Conservation (phyloP, 2,888 invertebrate genomes). For the Barypeithes pellucidus region DNA sequence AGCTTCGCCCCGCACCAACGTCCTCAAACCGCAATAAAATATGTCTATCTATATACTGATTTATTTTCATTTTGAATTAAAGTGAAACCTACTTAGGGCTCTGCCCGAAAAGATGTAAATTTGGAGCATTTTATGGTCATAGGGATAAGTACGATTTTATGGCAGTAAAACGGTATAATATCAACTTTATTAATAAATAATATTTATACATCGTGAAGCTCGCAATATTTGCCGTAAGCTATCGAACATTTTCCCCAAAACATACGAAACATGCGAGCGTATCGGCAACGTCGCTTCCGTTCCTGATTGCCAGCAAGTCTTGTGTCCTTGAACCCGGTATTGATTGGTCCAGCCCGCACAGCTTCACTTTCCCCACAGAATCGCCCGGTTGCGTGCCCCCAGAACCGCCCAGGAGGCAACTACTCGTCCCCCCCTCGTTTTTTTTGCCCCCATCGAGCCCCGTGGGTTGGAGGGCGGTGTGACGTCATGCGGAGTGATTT, state of each 20-base stretch:
- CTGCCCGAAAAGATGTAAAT: no score
- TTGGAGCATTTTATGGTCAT: no score
- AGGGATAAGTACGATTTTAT: no score
- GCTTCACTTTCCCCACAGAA: conserved; percentile 70
- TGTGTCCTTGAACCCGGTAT: conserved; percentile 55
- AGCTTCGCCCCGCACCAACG: no score
- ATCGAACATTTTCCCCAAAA: conserved; percentile 8
- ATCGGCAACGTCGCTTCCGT: conserved; percentile 27
- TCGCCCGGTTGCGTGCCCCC: conserved; percentile 53
- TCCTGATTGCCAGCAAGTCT: conserved; percentile 42
- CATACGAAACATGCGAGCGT: background rate
- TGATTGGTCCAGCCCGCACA: conserved; percentile 57
- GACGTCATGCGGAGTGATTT: conserved; percentile 33
- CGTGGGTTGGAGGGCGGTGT: conserved; percentile 25
- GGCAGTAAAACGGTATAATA: no score
- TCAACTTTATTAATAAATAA: no score
- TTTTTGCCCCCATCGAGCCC: conserved; percentile 1
- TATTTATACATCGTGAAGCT: no score
- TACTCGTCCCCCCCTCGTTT: conserved; percentile 1
- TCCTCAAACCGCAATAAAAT: no score
- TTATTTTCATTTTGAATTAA: no score
- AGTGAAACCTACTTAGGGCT: no score
- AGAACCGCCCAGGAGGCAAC: conserved; percentile 41
- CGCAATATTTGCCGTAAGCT: no score
- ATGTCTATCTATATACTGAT: no score